These are phyloP conservation scores for Cataglyphis rosenhaueri DNA, from an alignment of 2,888 invertebrate genomes.

Conservation along the genomic window DNA sequence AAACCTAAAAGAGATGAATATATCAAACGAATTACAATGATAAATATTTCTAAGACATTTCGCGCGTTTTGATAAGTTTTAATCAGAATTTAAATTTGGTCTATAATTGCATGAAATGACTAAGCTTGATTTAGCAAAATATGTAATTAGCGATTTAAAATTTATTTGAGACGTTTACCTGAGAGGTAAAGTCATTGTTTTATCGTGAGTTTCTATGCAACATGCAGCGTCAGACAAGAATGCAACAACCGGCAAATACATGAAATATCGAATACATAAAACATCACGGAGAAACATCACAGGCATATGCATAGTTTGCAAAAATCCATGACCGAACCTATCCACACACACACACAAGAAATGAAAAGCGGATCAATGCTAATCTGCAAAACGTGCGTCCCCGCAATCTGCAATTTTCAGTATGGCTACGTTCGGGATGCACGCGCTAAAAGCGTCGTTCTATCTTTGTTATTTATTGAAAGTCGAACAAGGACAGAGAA, in stretches of 20 bases:
- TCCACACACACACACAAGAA: neutral
- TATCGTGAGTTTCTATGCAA: slow-evolving; percentile 43
- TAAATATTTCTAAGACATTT: neutral
- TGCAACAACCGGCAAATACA: slow-evolving; percentile 6
- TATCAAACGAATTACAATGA: neutral
- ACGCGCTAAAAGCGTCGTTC: too few species aligned
- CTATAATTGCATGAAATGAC: neutral
- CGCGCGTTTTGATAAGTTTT: neutral
- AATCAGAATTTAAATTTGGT: neutral
- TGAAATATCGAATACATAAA: slow-evolving; percentile 26
- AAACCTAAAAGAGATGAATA: neutral
- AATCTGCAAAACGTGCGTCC: slow-evolving; percentile 39
- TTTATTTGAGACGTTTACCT: slow-evolving; percentile 62
- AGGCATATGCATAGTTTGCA: slow-evolving; percentile 35
- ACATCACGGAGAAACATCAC: slow-evolving; percentile 35
- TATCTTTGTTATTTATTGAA: too few species aligned
- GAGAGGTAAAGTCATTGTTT: slow-evolving; percentile 65
- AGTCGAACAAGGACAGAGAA: too few species aligned
- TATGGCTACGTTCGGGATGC: too few species aligned
- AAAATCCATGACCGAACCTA: neutral
- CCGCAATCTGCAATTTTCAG: slow-evolving; percentile 8
- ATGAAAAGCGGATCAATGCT: slow-evolving; percentile 40
- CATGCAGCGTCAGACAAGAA: neutral
- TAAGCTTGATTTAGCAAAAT: neutral
- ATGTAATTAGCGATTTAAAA: slow-evolving; percentile 9